These are phyloP conservation scores for Diplazon laetatorius DNA, from an alignment of 2,888 invertebrate species.

Conservation along the genomic window DNA sequence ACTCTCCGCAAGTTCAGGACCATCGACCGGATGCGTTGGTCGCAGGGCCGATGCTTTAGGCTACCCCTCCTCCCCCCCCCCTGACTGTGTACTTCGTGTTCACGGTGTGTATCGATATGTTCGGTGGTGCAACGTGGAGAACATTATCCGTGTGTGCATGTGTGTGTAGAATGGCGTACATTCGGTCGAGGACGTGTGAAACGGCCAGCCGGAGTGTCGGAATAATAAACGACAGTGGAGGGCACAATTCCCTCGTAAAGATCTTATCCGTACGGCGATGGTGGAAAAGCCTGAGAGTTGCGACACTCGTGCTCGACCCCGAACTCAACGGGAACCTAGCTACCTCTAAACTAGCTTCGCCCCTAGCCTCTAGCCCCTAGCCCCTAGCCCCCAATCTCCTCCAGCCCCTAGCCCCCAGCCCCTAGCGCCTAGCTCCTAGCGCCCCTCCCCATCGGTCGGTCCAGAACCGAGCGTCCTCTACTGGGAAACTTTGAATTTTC, in stretches of 20 bases:
- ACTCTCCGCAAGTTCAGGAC: conserved; percentile 9
- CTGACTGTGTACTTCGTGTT: neutral
- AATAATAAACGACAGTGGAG: conserved; percentile 63
- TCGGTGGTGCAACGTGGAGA: neutral
- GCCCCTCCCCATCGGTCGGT: neutral
- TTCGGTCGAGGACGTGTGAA: conserved; percentile 21
- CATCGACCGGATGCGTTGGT: conserved; percentile 14
- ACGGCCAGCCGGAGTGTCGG: conserved; percentile 7
- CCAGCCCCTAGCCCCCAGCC: no score
- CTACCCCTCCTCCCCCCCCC: no score
- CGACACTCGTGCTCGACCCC: conserved; percentile 22
- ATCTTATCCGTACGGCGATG: conserved; percentile 58
- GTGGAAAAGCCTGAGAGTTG: conserved; percentile 56
- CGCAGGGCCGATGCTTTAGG: conserved; percentile 8
- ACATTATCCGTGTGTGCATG: neutral
- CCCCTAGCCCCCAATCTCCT: no score
- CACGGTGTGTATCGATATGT: neutral
- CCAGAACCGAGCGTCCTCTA: no score
- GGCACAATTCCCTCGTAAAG: conserved; percentile 63
- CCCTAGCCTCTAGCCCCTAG: neutral
- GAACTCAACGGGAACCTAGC: conserved; percentile 1
- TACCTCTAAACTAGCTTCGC: conserved; percentile 36
- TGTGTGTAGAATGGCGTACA: neutral
- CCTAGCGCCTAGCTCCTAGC: no score
- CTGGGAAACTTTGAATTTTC: no score